Evolutionary conservation across 2,888 invertebrate genomes (phyloP).

Genomic region (Drosophila fulvimacula): DNA sequence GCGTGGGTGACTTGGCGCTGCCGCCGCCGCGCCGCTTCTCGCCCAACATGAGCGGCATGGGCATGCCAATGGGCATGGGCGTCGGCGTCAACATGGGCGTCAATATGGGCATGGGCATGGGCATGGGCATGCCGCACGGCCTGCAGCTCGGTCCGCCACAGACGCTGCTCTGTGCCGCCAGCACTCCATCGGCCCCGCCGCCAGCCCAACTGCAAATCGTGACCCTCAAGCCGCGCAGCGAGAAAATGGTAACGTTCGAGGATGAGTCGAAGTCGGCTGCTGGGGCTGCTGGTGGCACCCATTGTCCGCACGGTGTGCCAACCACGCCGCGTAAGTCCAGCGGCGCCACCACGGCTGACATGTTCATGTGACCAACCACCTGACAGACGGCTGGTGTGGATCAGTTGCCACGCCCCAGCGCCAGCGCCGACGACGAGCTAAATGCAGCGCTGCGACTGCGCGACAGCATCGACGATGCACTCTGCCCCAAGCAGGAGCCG

Average conservation of each 20-base stretch:
- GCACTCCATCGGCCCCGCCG: conserved; percentile 76
- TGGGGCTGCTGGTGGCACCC: conserved; percentile 57
- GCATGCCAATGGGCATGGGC: conserved; percentile 63
- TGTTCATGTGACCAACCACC: conserved; percentile 90
- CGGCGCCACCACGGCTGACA: conserved; percentile 88
- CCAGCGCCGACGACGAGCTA: conserved; percentile 55
- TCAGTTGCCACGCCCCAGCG: conserved; percentile 19
- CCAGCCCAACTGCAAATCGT: conserved; percentile 82
- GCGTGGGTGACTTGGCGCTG: conserved; percentile 87
- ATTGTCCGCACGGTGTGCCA: conserved; percentile 85
- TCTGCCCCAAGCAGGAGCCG: conserved; percentile 81
- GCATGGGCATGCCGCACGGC: conserved; percentile 77
- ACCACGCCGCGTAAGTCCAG: conserved; percentile 83
- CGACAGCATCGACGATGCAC: conserved; percentile 77
- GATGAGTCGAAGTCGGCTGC: conserved; percentile 86
- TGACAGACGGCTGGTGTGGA: conserved; percentile 68
- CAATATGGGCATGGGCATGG: conserved; percentile 58
- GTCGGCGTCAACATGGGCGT: conserved; percentile 77
- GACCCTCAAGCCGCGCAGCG: conserved; percentile 86
- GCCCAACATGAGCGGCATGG: conserved; percentile 67
- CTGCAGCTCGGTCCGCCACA: conserved; percentile 82
- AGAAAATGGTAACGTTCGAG: conserved; percentile 93
- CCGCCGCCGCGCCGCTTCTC: conserved; percentile 85
- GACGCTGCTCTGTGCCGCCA: conserved; percentile 72
- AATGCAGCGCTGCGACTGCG: conserved; percentile 68